Conservation (phyloP, 2,888 invertebrate species). For the Agrotis clavis region DNA sequence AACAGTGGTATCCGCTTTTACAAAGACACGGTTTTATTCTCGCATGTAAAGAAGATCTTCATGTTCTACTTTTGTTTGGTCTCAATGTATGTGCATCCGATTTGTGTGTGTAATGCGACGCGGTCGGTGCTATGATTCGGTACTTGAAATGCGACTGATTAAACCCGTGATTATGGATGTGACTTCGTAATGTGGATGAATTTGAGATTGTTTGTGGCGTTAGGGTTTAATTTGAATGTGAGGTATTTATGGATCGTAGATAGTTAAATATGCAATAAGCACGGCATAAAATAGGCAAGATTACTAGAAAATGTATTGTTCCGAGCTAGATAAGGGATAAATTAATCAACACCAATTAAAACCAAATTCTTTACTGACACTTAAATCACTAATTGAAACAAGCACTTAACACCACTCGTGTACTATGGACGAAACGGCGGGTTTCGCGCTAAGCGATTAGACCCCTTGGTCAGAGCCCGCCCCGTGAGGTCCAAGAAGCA, state of each 20-base stretch:
- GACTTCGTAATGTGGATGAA: slow-evolving; percentile 43
- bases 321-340: too few relatives aligned
- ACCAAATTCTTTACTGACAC: too few relatives aligned
- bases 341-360: too few relatives aligned
- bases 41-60: slow-evolving; percentile 45
- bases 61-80: slow-evolving; percentile 55
- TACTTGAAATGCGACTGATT: slow-evolving; percentile 50
- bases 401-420: too few relatives aligned
- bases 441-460: too few relatives aligned
- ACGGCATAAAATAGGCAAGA: too few relatives aligned
- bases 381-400: too few relatives aligned
- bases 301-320: too few relatives aligned
- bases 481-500: too few relatives aligned
- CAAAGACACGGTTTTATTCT: slow-evolving; percentile 45
- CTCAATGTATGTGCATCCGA: slow-evolving; percentile 57
- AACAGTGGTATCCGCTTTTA: slow-evolving; percentile 40
- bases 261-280: not conserved
- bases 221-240: slow-evolving; percentile 36
- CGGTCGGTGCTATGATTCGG: slow-evolving; percentile 29
- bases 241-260: not conserved
- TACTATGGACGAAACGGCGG: too few relatives aligned
- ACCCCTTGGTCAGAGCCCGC: too few relatives aligned
- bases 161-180: slow-evolving; percentile 42
- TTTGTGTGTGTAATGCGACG: slow-evolving; percentile 53
- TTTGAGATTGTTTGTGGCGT: slow-evolving; percentile 12